A percentile compares a stretch with the other conserved stretches of the same genome.
phyloP scores from a whole-genome alignment of 1,140 invertebrate species.

The Penaeus indicus region DNA sequence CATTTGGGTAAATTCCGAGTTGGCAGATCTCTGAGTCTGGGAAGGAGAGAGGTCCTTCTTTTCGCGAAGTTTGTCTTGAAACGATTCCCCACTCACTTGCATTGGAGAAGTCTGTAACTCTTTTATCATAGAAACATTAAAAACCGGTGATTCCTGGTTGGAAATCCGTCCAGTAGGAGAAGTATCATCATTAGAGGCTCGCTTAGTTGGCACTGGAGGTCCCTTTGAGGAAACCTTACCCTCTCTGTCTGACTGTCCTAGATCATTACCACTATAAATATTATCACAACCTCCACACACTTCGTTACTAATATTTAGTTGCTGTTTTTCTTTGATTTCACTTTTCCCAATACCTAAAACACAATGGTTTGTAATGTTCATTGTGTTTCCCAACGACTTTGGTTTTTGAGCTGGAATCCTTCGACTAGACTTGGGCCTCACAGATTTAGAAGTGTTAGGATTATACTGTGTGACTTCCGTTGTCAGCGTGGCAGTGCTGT shows the following conservation, averaged over 20 bases:
- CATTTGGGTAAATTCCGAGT: conserved; percentile 32
- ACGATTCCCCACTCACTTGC: conserved; percentile 57
- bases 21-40: conserved; percentile 34
- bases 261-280: conserved; percentile 46
- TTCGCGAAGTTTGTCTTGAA: conserved; percentile 46
- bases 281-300: conserved; percentile 24
- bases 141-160: conserved; percentile 57
- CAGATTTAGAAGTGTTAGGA: conserved; percentile 19
- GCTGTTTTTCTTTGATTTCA: conserved; percentile 23
- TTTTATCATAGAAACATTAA: conserved; percentile 62
- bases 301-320: conserved; percentile 9
- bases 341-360: conserved; percentile 29
- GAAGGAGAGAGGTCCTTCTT: conserved; percentile 40
- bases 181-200: conserved; percentile 33
- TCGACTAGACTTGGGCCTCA: conserved; percentile 56
- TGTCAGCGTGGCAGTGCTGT: not conserved
- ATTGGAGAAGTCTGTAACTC: conserved; percentile 60
- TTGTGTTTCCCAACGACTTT: conserved; percentile 36
- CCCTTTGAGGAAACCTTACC: conserved; percentile 36
- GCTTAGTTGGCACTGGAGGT: conserved; percentile 29
- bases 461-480: not conserved
- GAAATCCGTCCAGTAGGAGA: conserved; percentile 50
- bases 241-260: conserved; percentile 16
- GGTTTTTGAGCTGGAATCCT: conserved; percentile 28
- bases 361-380: conserved; percentile 55